Evolutionary conservation across 2,113 vertebrate species (phyloP).

Genomic region (Dicrurus megarhynchus): DNA sequence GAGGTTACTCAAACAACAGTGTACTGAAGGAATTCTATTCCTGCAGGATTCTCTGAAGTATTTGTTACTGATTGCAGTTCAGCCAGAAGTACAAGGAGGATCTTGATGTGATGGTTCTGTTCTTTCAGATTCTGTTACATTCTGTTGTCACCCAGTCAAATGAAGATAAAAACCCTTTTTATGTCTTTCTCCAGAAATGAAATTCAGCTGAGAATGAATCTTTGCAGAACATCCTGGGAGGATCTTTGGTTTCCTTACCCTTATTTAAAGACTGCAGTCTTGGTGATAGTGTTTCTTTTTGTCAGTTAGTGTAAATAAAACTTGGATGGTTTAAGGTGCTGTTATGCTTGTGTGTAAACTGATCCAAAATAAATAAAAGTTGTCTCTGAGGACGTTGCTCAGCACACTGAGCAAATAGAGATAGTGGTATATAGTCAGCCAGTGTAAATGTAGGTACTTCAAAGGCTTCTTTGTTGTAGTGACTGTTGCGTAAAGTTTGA

Average conservation of each 20-base stretch:
- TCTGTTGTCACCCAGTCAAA: not conserved
- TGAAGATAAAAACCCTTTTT: not conserved
- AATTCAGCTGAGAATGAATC: not conserved
- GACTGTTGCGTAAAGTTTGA: not conserved
- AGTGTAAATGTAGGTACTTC: not conserved
- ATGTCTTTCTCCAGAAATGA: not conserved
- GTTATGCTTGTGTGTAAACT: not conserved
- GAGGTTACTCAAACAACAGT: not conserved
- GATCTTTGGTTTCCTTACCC: not conserved
- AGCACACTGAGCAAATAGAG: not conserved
- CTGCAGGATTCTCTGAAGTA: not conserved
- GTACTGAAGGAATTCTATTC: not conserved
- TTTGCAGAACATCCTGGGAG: not conserved
- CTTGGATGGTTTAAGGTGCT: not conserved
- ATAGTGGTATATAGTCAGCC: not conserved
- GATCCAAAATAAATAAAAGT: constrained; percentile 41
- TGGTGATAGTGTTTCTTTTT: not conserved
- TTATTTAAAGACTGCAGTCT: not conserved
- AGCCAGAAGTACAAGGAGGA: not conserved
- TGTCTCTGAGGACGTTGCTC: not conserved
- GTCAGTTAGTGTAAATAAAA: not conserved
- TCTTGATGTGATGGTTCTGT: not conserved
- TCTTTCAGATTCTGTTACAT: not conserved
- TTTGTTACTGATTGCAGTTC: not conserved
- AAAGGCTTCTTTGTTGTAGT: not conserved